Evolutionary conservation across 2,797 vertebrate genomes (phyloP), one percentile per base, ranked within the genome.

Genomic region (Sitta carolinensis): DNA sequence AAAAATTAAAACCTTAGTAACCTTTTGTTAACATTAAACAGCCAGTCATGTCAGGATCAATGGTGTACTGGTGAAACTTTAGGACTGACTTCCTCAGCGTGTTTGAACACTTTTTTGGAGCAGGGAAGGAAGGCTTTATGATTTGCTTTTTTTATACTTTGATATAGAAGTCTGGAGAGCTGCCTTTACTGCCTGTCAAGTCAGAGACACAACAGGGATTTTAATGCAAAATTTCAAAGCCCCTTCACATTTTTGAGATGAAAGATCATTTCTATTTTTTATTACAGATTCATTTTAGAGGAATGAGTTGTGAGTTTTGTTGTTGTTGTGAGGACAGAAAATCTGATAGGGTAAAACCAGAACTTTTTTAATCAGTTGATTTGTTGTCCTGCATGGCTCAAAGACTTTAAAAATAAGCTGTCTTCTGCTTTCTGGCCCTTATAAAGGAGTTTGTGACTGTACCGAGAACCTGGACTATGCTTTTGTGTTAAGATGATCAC

Each of bases 301-400:
- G 55, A 67, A 67, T 0, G 0, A 70, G 22, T 43, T 38, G 2
- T 2, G 0, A 2, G 12, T 66, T 64, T 86, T 93, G 19, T 45
- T 91, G 32, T 22, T 79, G 25, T 32, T 52, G 9, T 57, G 23
- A 70, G 57, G 30, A 69, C 10, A 80, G 58, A 85, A 4, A 26
- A 20, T 63, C 32, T 77, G 50, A 80, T 16, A 70, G 16, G 21
- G 16, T 61, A 36, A 94, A 92, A 64, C 0, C 9, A 63, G 55
- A 87, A 63, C 25, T 47, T 80, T 61, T 64, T 72, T 61, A 20
- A 67, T 69, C 11, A 62, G 16, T 74, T 64, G 12, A 16, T 21
- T 79, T 55, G 26, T n/a, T 82, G 25, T 61, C 38, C 48, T 87
- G 18, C 9, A 23, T 22, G 45, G 62, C 52, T 84, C 59, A 69